A percentile compares a stretch with the other conserved stretches of the same genome.
phyloP scores from a whole-genome alignment of 2,888 invertebrate species.

The Calliphora vomitoria region DNA sequence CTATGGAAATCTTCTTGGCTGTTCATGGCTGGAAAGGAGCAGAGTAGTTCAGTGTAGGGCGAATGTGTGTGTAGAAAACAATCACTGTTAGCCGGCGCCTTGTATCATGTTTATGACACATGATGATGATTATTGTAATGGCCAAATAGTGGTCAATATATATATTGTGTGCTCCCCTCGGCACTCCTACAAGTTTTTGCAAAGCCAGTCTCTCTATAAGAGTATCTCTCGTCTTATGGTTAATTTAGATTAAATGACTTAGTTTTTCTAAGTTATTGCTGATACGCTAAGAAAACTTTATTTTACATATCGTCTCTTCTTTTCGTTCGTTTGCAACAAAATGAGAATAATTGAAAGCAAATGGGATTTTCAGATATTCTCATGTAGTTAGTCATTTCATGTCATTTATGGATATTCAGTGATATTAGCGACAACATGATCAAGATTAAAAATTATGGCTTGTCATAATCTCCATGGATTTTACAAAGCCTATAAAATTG shows the following conservation, averaged over 20 bases:
- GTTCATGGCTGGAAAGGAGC: background rate
- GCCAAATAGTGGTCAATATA: constrained; percentile 69
- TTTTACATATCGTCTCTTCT: background rate
- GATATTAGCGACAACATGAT: too few species aligned
- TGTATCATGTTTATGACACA: constrained; percentile 83
- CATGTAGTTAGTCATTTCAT: too few species aligned
- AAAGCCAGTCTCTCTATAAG: background rate
- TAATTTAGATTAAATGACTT: constrained; percentile 82
- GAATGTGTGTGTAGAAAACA: constrained; percentile 51
- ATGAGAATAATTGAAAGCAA: too few species aligned
- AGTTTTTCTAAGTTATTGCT: constrained; percentile 82
- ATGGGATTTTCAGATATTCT: too few species aligned
- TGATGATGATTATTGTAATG: constrained; percentile 79
- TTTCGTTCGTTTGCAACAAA: background rate
- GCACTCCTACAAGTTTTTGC: constrained; percentile 39
- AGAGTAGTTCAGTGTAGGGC: background rate
- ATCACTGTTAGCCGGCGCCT: constrained; percentile 81
- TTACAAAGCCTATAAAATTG: too few species aligned
- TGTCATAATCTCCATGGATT: too few species aligned
- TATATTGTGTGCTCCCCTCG: constrained; percentile 6
- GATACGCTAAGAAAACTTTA: constrained; percentile 7
- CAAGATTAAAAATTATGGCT: too few species aligned
- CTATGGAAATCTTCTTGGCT: constrained; percentile 29
- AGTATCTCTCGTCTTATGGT: constrained; percentile 62
- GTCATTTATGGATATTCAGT: too few species aligned